Percentiles rank a stretch among this genome's conserved stretches.
Evolutionary conservation across 2,113 vertebrate genomes (phyloP).

Genomic region (Anoura caudifer): DNA sequence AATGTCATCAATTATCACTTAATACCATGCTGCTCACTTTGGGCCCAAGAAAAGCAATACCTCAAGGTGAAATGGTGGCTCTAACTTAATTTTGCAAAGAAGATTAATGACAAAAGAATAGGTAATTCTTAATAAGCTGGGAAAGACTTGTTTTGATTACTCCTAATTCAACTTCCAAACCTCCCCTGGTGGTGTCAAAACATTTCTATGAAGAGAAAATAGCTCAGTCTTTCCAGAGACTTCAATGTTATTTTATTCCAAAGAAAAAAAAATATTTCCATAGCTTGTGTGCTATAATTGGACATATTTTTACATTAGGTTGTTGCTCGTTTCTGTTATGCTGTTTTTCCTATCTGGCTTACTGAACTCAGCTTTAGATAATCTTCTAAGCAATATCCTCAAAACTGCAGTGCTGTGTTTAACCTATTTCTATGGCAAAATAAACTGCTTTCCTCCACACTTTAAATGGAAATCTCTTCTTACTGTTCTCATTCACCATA

Average conservation of each 20-base stretch:
- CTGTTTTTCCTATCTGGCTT: background rate
- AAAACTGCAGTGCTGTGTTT: background rate
- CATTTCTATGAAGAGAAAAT: background rate
- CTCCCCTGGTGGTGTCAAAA: background rate
- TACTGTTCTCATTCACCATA: background rate
- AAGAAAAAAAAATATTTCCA: constrained; percentile 11
- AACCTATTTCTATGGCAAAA: background rate
- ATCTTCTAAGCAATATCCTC: background rate
- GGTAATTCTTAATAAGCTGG: background rate
- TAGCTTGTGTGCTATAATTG: background rate
- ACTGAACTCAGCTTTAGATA: background rate
- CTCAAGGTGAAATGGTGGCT: background rate
- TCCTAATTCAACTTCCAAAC: background rate
- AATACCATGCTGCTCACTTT: background rate
- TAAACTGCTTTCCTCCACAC: background rate
- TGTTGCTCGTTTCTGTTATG: background rate
- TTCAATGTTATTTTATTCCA: background rate
- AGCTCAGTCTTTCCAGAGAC: background rate
- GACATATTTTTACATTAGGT: background rate
- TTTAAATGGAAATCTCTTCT: background rate
- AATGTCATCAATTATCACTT: background rate
- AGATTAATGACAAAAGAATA: background rate
- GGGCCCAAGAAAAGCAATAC: background rate
- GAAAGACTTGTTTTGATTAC: background rate
- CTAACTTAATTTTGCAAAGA: constrained; percentile 24